Percentiles rank a stretch among this genome's conserved stretches.
phyloP scores from a whole-genome alignment of 37 sponge, comb jelly and placozoan species.

The Chondrosia reniformis region DNA sequence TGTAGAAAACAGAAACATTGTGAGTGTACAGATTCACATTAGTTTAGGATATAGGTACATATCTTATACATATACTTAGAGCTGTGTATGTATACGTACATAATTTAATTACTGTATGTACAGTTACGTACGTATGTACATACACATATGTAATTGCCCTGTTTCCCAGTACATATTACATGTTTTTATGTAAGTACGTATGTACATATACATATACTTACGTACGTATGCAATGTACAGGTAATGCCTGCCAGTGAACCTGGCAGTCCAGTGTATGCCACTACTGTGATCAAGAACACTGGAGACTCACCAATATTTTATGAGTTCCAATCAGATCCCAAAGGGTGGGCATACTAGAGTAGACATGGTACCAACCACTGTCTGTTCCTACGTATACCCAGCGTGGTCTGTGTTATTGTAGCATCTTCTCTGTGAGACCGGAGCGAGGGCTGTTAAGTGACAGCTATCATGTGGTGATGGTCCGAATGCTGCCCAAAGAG shows the following conservation, averaged over 20 bases:
- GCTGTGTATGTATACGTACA: not conserved
- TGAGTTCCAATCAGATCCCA: constrained; percentile 61
- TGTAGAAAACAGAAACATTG: constrained; percentile 3
- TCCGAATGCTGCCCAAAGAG: not conserved
- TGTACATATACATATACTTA: not conserved
- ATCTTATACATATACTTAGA: not conserved
- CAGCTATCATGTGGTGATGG: constrained; percentile 20
- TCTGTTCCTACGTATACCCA: not conserved
- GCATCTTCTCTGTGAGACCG: constrained; percentile 58
- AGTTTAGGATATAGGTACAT: not conserved
- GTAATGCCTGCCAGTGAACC: constrained; percentile 65
- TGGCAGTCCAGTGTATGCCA: constrained; percentile 52
- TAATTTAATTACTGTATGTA: not conserved
- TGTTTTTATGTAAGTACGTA: not conserved
- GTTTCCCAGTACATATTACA: not conserved
- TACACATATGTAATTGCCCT: not conserved
- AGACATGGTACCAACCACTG: not conserved
- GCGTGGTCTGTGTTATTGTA: not conserved
- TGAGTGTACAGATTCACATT: not conserved
- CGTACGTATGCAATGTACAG: not conserved
- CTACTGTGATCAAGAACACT: constrained; percentile 53
- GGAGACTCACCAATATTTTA: constrained; percentile 69
- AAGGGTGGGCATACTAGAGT: constrained; percentile 28
- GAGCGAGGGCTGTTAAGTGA: constrained; percentile 42
- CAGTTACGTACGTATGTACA: not conserved